A percentile compares a stretch with the other conserved stretches of the same genome.
Evolutionary conservation across 2,888 invertebrate genomes (phyloP).

Genomic region (Catocala nupta): DNA sequence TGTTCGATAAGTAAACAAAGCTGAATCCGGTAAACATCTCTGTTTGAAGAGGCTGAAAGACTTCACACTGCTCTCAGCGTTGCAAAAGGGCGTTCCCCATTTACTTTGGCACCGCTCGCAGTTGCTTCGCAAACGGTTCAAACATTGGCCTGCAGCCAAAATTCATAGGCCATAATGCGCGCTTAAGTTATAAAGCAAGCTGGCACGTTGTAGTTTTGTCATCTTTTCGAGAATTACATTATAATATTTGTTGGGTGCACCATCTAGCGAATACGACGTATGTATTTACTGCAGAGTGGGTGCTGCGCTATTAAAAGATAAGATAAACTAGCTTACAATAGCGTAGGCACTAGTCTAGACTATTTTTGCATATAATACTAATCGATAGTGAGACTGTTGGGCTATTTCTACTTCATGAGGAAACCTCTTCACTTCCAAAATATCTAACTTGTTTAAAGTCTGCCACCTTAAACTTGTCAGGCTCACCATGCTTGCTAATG

Average conservation of each 20-base stretch:
- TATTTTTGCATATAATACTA: too few relatives aligned
- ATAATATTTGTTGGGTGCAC: slow-evolving; percentile 12
- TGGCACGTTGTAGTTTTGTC: slow-evolving; percentile 49
- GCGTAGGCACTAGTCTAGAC: too few relatives aligned
- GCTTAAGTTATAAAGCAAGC: slow-evolving; percentile 61
- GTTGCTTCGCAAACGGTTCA: slow-evolving; percentile 66
- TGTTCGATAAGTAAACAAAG: slow-evolving; percentile 32
- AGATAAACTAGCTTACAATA: too few relatives aligned
- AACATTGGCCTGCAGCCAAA: slow-evolving; percentile 70
- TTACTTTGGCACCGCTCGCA: slow-evolving; percentile 66
- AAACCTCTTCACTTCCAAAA: too few relatives aligned
- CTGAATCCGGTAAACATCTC: slow-evolving; percentile 42
- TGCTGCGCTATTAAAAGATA: too few relatives aligned
- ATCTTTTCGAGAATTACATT: slow-evolving; percentile 38
- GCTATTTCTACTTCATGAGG: not conserved
- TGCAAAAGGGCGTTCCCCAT: slow-evolving; percentile 71
- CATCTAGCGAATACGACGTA: too few relatives aligned
- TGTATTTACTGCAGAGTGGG: too few relatives aligned
- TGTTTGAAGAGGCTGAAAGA: slow-evolving; percentile 62
- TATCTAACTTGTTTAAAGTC: too few relatives aligned
- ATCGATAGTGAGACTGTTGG: too few relatives aligned
- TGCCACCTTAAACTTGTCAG: too few relatives aligned
- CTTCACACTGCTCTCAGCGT: slow-evolving; percentile 61
- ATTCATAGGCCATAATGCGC: slow-evolving; percentile 59
- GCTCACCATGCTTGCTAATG: too few relatives aligned